These are phyloP conservation scores for cat (Felis catus) DNA, from an alignment of 2,113 vertebrate species.

Conservation along the genomic window F.catus_Fca126_mat1.0 CM031424.1:42922001-42922500, in stretches of 20 bases:
- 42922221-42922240: background rate
- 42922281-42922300: background rate
- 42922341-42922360: background rate
- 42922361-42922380: background rate
- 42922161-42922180: background rate
- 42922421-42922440: background rate
- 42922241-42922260: background rate
- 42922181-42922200: background rate
- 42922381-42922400: background rate
- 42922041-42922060: background rate
- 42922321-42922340: background rate
- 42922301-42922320: background rate
- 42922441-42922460: background rate
- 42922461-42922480: background rate
- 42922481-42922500: background rate
- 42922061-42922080: background rate
- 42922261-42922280: background rate
- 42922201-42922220: background rate
- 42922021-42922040: background rate
- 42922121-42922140: background rate
- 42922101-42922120: background rate
- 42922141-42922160: background rate
- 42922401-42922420: background rate
- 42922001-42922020: background rate
- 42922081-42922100: background rate